A percentile compares a stretch with the other conserved stretches of the same genome.
Conservation (phyloP, 2,113 vertebrate genomes). For the Rhineura floridana region DNA sequence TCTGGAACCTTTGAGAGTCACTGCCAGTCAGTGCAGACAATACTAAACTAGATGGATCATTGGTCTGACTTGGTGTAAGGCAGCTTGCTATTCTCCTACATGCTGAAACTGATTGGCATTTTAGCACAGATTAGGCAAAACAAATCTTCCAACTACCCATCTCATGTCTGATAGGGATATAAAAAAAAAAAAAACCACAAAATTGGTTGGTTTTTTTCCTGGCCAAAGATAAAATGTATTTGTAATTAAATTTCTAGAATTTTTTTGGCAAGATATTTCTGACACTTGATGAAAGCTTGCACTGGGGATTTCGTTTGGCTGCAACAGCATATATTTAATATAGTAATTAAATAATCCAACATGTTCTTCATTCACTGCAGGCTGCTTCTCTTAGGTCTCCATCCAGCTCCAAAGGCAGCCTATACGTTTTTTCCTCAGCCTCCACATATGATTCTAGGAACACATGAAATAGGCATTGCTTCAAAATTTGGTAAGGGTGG, state of each 20-base stretch:
- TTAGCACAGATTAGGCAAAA: background rate
- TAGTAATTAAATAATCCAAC: slow-evolving; percentile 2
- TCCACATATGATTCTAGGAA: background rate
- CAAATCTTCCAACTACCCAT: background rate
- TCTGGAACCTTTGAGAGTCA: no score
- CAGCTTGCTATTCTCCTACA: no score
- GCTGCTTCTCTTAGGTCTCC: background rate
- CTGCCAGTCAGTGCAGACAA: no score
- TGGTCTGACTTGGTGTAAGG: background rate
- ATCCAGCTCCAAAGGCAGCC: background rate
- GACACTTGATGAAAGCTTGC: slow-evolving; percentile 5
- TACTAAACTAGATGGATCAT: no score
- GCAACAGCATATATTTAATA: background rate
- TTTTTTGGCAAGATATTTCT: background rate
- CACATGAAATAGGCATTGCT: background rate
- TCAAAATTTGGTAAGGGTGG: background rate
- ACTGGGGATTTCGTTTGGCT: slow-evolving; percentile 34
- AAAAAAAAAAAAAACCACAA: background rate
- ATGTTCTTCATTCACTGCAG: background rate
- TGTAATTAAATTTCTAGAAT: slow-evolving; percentile 13
- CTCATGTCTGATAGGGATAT: background rate
- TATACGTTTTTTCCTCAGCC: background rate
- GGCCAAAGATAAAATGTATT: background rate
- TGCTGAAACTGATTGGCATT: background rate
- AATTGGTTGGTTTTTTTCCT: background rate